phyloP scores from a whole-genome alignment of 2,888 invertebrate species.

The Lithophane socia region DNA sequence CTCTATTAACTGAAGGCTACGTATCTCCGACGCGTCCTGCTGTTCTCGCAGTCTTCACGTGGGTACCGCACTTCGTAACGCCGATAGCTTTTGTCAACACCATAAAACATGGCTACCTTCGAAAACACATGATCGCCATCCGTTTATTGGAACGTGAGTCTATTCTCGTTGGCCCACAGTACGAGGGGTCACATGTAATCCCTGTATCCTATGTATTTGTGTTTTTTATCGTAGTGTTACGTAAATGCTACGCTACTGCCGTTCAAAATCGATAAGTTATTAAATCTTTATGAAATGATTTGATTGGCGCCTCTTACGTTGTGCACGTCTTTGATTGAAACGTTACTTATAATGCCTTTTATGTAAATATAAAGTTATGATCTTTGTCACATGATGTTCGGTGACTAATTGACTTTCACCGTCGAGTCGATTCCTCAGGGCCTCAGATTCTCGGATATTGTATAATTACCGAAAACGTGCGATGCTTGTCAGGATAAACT shows the following conservation, averaged over 20 bases:
- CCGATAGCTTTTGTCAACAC: constrained; percentile 72
- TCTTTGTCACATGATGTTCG: constrained; percentile 12
- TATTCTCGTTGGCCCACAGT: constrained; percentile 70
- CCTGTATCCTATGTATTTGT: constrained; percentile 53
- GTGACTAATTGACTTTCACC: constrained; percentile 29
- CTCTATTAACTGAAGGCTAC: constrained; percentile 36
- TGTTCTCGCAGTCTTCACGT: constrained; percentile 40
- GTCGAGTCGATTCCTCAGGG: constrained; percentile 13
- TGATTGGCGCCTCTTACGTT: constrained; percentile 63
- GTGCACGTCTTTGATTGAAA: constrained; percentile 43
- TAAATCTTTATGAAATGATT: constrained; percentile 67
- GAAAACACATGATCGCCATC: constrained; percentile 83
- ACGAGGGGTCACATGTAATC: constrained; percentile 49
- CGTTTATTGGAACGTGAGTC: constrained; percentile 72
- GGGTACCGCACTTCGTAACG: constrained; percentile 72
- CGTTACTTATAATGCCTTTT: constrained; percentile 12
- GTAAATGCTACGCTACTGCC: constrained; percentile 78
- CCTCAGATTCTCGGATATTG: constrained; percentile 14
- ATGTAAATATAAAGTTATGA: constrained; percentile 5
- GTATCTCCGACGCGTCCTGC: constrained; percentile 13
- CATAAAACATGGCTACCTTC: constrained; percentile 80
- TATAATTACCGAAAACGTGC: constrained; percentile 48
- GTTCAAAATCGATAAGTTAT: constrained; percentile 83
- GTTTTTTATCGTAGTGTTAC: constrained; percentile 77
- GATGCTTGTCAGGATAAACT: constrained; percentile 58